phyloP scores from a whole-genome alignment of 2,888 invertebrate species.

The Phania funesta region DNA sequence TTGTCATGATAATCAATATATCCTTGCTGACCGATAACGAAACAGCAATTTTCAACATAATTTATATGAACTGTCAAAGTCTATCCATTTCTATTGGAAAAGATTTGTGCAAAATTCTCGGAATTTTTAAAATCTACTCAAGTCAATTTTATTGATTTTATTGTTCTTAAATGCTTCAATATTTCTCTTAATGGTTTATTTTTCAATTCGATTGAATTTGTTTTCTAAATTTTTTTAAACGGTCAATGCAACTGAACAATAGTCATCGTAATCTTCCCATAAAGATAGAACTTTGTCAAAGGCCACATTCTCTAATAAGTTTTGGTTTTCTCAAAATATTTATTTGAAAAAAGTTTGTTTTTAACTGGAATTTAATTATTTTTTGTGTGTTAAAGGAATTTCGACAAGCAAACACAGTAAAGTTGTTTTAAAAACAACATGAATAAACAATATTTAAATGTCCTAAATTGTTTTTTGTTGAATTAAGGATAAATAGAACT shows the following conservation, averaged over 20 bases:
- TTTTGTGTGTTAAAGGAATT: not conserved
- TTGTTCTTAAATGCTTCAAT: too few species aligned
- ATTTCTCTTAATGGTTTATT: too few species aligned
- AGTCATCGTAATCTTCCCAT: not conserved
- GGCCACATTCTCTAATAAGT: not conserved
- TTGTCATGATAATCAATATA: too few species aligned
- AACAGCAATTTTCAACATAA: too few species aligned
- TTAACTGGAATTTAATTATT: not conserved
- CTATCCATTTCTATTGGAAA: too few species aligned
- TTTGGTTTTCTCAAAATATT: not conserved
- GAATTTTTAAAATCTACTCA: too few species aligned
- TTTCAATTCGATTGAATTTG: too few species aligned
- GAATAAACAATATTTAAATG: not conserved
- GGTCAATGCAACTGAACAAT: not conserved
- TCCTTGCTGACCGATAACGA: too few species aligned
- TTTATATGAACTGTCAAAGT: too few species aligned
- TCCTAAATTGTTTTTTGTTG: not conserved
- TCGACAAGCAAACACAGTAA: not conserved
- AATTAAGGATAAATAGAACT: not conserved
- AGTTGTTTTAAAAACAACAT: not conserved
- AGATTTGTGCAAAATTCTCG: too few species aligned
- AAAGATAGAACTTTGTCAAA: not conserved
- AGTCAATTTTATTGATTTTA: too few species aligned
- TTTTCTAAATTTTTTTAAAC: too few species aligned
- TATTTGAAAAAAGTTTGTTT: slow-evolving; percentile 2